A percentile compares a stretch with the other conserved stretches of the same genome.
These are phyloP conservation scores for Nettapus auritus DNA, from an alignment of 2,113 vertebrate genomes.

Conservation along the genomic window DNA sequence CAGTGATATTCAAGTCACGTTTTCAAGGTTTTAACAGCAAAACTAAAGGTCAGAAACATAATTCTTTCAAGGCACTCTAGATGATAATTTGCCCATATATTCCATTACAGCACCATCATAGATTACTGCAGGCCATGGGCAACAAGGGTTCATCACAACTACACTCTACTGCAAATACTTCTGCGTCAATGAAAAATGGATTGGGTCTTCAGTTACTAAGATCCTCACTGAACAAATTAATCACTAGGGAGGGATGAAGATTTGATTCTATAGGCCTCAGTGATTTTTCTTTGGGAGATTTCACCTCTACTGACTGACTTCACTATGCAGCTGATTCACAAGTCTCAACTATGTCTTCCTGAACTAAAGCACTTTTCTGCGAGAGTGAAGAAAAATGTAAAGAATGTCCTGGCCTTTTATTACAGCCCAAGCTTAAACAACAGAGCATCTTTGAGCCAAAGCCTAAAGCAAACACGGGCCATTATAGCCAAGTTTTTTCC, in stretches of 20 bases:
- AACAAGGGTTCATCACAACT: background rate
- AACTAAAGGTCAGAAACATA: background rate
- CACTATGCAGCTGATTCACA: background rate
- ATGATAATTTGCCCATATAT: background rate
- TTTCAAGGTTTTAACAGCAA: background rate
- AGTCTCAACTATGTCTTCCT: background rate
- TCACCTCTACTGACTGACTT: background rate
- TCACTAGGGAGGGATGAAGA: background rate
- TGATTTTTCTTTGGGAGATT: background rate
- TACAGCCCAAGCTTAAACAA: slow-evolving; percentile 40
- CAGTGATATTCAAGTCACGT: background rate
- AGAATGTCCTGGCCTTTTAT: slow-evolving; percentile 44
- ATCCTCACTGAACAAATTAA: background rate
- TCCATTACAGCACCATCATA: background rate
- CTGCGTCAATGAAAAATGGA: background rate
- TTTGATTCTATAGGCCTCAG: background rate
- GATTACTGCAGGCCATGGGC: background rate
- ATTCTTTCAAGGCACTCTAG: background rate
- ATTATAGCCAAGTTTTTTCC: slow-evolving; percentile 28
- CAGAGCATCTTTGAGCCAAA: slow-evolving; percentile 48
- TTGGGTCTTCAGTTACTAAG: background rate
- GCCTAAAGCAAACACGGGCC: slow-evolving; percentile 36
- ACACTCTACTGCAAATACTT: background rate
- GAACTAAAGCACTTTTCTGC: background rate
- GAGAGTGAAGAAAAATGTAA: slow-evolving; percentile 38